Conservation (phyloP, 2,113 vertebrate species). For the Cygnus atratus region DNA sequence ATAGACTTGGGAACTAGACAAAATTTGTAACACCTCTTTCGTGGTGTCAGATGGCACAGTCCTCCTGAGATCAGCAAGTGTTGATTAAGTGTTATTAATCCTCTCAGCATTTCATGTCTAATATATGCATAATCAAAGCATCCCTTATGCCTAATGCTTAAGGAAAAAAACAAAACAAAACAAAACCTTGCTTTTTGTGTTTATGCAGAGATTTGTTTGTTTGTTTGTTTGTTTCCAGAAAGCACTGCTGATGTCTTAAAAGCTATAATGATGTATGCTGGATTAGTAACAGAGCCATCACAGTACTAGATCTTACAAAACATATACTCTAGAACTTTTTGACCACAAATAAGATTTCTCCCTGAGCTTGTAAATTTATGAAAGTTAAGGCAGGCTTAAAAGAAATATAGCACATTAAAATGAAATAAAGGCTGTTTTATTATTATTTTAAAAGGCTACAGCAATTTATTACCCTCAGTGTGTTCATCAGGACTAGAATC, state of each 20-base stretch:
- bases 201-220: not conserved
- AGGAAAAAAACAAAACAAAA: not conserved
- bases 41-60: not conserved
- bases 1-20: not conserved
- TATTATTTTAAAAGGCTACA: not conserved
- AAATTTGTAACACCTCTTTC: not conserved
- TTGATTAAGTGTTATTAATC: not conserved
- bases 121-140: not conserved
- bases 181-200: not conserved
- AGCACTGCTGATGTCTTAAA: not conserved
- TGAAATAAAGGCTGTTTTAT: not conserved
- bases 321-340: not conserved
- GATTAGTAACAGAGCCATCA: not conserved
- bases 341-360: not conserved
- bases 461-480: not conserved
- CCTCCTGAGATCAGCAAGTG: not conserved
- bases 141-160: not conserved
- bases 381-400: conserved; percentile 9
- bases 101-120: not conserved
- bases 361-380: not conserved
- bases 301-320: not conserved
- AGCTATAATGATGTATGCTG: not conserved
- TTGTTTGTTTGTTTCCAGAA: not conserved
- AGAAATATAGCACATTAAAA: conserved; percentile 10
- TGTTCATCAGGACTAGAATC: not conserved